Percentiles rank a stretch among this genome's conserved stretches.
Conservation (phyloP, 2,888 invertebrate species). For the Ophion costatus region DNA sequence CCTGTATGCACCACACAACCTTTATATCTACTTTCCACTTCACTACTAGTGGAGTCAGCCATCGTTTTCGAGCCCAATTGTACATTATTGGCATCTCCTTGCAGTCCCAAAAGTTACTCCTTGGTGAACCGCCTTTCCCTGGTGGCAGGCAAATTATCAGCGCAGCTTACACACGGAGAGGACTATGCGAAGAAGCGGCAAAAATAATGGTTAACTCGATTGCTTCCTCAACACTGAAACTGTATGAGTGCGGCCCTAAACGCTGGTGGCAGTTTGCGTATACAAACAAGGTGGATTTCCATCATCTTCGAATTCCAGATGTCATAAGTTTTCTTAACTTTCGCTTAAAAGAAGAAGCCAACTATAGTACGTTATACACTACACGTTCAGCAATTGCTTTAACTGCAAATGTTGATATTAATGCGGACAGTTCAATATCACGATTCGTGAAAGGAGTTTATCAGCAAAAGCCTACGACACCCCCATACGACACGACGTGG, state of each 20-base stretch:
- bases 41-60: constrained; percentile 45
- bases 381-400: constrained; percentile 58
- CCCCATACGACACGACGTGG: constrained; percentile 62
- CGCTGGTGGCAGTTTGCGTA: constrained; percentile 52
- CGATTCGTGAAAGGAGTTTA: constrained; percentile 65
- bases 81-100: constrained; percentile 69
- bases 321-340: constrained; percentile 57
- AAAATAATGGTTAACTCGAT: constrained; percentile 49
- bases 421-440: constrained; percentile 43
- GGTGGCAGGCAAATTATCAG: constrained; percentile 72
- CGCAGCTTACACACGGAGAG: constrained; percentile 61
- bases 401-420: constrained; percentile 52
- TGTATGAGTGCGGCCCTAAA: constrained; percentile 46
- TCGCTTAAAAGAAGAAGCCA: constrained; percentile 9
- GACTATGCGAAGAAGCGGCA: constrained; percentile 18
- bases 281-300: constrained; percentile 42
- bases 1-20: constrained; percentile 73
- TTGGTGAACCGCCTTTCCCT: constrained; percentile 68
- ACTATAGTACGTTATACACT: constrained; percentile 51
- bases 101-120: constrained; percentile 68
- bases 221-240: constrained; percentile 51
- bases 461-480: constrained; percentile 51
- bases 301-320: constrained; percentile 40
- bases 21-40: constrained; percentile 74
- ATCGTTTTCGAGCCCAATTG: constrained; percentile 68